phyloP scores from a whole-genome alignment of 2,113 vertebrate species.

The Pholis gunnellus region DNA sequence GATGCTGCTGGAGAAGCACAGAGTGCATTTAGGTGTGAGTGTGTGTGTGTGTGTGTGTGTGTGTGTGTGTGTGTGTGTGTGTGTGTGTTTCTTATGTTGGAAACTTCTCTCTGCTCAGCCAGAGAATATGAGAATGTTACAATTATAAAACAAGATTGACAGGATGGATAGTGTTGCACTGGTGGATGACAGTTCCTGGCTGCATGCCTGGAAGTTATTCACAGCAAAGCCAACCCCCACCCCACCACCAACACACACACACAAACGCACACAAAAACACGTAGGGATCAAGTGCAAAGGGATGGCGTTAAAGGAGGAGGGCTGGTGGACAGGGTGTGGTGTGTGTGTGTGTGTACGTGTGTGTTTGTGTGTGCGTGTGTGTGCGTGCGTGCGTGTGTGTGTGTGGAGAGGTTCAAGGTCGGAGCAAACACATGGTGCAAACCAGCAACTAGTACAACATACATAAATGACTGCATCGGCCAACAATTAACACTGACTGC shows the following conservation, averaged over 20 bases:
- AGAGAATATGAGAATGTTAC: conserved; percentile 84
- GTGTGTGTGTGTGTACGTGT: neutral
- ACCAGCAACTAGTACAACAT: conserved; percentile 38
- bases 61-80: neutral
- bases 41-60: neutral
- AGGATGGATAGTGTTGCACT: conserved; percentile 80
- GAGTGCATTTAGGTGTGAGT: neutral
- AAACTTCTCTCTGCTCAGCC: conserved; percentile 72
- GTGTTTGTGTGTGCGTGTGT: neutral
- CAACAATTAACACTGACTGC: conserved; percentile 1
- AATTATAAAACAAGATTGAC: conserved; percentile 85
- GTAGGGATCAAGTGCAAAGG: conserved; percentile 61
- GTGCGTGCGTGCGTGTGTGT: neutral
- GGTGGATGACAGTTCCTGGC: conserved; percentile 77
- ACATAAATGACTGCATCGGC: conserved; percentile 39
- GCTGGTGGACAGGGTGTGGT: conserved; percentile 21
- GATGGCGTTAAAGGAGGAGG: conserved; percentile 9
- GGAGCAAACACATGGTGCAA: conserved; percentile 62
- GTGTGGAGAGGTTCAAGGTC: conserved; percentile 70
- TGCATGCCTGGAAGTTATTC: conserved; percentile 76
- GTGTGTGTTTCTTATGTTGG: conserved; percentile 62
- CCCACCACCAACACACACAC: conserved; percentile 8
- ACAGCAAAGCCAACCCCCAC: conserved; percentile 47
- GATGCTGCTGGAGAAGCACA: neutral
- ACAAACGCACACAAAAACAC: conserved; percentile 26